Evolutionary conservation across 2,888 invertebrate genomes (phyloP), one percentile per base, ranked within the genome.

Genomic region (Allophyes oxyacanthae): DNA sequence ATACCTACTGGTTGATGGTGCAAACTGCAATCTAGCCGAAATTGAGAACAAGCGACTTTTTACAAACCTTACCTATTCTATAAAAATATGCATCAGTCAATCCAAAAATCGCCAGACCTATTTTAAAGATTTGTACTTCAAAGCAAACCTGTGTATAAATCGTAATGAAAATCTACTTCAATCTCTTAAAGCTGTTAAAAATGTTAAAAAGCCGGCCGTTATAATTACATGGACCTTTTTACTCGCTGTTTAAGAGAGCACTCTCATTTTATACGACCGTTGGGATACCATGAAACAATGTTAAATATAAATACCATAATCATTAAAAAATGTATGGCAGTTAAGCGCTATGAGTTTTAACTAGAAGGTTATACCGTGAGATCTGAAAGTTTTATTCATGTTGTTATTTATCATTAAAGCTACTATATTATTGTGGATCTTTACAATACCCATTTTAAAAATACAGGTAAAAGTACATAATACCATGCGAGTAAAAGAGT

Each of bases 151-250:
- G 51, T 58, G 61, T 64, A 61, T 63, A 64, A 75, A 59, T 69
- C 64, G 68, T 56, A 65, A 72, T 67, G 67, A 68, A 78, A 77
- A 69, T 71, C 76, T 66, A 76, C 73, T 79, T 72, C 56, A 71
- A 65, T 73, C 59, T 58, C 52, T 64, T 75, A 64, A 50, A 70
- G 60, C 74, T 69, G 69, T 75, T 77, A 77, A 75, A 79, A 79
- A 80, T 78, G 77, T 73, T 78, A 72, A 78, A 79, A 76, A 74
- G 72, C 68, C 71, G 65, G 48, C 66, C 61, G 64, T 70, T 72
- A 75, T 79, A 76, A 80, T 80, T 77, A 77, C 78, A 68, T 69
- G 60, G 63, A 74, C 75, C 80, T 79, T 81, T 80, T 78, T 72
- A 74, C 57, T 62, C 71, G 55, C 64, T 65, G 54, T 76, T 77